Percentiles rank a stretch among this genome's conserved stretches.
These are phyloP conservation scores for Epistrophe eligans DNA, from an alignment of 2,888 invertebrate genomes.

Conservation along the genomic window DNA sequence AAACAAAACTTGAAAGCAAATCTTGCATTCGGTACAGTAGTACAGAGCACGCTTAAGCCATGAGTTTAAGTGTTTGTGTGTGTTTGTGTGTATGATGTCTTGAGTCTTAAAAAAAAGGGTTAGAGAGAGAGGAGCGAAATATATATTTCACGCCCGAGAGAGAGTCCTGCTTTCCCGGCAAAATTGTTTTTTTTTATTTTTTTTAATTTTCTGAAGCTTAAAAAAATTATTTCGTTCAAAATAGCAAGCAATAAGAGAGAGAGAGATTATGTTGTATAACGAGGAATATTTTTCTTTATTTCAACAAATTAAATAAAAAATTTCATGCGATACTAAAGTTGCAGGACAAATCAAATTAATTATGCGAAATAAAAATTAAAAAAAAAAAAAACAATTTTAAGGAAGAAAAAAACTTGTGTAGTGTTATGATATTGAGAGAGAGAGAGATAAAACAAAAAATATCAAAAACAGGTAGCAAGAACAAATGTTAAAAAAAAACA, in stretches of 20 bases:
- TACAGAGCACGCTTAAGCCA: slow-evolving; percentile 47
- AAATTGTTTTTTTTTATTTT: slow-evolving; percentile 71
- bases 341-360: slow-evolving; percentile 52
- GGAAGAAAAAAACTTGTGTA: slow-evolving; percentile 53
- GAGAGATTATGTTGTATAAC: slow-evolving; percentile 21
- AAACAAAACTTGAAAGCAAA: slow-evolving; percentile 40
- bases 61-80: slow-evolving; percentile 12
- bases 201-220: slow-evolving; percentile 47
- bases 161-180: slow-evolving; percentile 83
- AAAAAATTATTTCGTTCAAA: slow-evolving; percentile 32
- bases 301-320: slow-evolving; percentile 22
- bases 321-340: slow-evolving; percentile 61
- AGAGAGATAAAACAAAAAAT: slow-evolving; percentile 36
- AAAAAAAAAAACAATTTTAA: slow-evolving; percentile 2
- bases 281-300: slow-evolving; percentile 27
- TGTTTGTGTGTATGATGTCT: slow-evolving; percentile 44
- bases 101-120: slow-evolving; percentile 19
- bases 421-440: slow-evolving; percentile 57
- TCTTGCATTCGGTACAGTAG: slow-evolving; percentile 41
- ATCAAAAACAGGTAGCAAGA: slow-evolving; percentile 46
- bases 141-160: slow-evolving; percentile 39
- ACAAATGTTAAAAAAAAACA: slow-evolving; percentile 37
- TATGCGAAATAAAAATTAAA: slow-evolving; percentile 25
- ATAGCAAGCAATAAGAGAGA: slow-evolving; percentile 58
- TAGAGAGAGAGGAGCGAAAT: slow-evolving; percentile 16